These are phyloP conservation scores for Stegodyphus dumicola DNA, from an alignment of 1,140 invertebrate species.

Conservation along the genomic window DNA sequence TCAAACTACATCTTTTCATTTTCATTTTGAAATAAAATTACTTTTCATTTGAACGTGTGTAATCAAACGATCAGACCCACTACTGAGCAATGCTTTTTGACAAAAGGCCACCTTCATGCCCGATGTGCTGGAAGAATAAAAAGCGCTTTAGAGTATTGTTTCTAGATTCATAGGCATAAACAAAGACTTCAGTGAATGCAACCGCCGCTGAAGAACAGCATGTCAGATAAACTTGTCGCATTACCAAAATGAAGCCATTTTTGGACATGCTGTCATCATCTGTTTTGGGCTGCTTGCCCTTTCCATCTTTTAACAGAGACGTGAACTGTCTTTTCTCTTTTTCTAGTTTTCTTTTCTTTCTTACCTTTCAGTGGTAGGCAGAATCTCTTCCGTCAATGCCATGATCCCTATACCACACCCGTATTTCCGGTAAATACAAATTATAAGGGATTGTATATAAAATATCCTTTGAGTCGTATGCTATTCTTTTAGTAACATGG, in stretches of 20 bases:
- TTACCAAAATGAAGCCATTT: conserved; percentile 53
- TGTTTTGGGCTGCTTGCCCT: conserved; percentile 37
- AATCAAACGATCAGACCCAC: background rate
- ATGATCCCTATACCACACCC: conserved; percentile 42
- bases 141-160: background rate
- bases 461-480: background rate
- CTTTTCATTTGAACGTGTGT: background rate
- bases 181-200: conserved; percentile 25
- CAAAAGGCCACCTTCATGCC: background rate
- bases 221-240: conserved; percentile 57
- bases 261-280: conserved; percentile 39
- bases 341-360: conserved; percentile 14
- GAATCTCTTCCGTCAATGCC: conserved; percentile 51
- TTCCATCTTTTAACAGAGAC: conserved; percentile 51
- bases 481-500: no score
- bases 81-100: background rate
- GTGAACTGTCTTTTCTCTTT: conserved; percentile 10
- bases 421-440: conserved; percentile 36
- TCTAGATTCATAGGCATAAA: background rate
- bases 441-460: conserved; percentile 49
- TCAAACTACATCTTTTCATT: no score
- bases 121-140: background rate
- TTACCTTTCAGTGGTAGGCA: conserved; percentile 36
- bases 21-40: no score
- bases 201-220: conserved; percentile 16